Base-by-base conservation (phyloP, 2,113 vertebrate species). In the Lucifuga dentata region DNA sequence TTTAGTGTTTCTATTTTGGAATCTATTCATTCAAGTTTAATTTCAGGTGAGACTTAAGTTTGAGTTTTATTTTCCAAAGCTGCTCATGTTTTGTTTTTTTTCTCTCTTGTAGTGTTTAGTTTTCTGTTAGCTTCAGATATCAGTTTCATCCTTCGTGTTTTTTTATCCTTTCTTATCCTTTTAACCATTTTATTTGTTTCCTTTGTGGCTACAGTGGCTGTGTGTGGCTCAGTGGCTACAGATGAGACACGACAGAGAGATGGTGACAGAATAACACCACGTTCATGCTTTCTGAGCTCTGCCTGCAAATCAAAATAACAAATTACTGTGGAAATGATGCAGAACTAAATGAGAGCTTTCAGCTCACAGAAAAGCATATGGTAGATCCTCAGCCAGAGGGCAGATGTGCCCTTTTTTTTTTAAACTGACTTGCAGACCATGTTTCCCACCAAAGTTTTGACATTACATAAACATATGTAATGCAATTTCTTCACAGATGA, bases 321-420 rank as follows among this genome's bases (percentile, higher is more conserved):
- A 20, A 5, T 50, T 61, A 68, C 53, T 46, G 33, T 62, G 65
- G 60, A 65, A 76, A 67, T 59, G 60, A 79, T 73, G 76, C 74
- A 72, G 59, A 38, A 63, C 41, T 46, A 69, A 83, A 82, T 66
- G 26, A 67, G 55, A 64, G 29, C 41, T 60, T 63, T 64, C 35
- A 26, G n/a, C 38, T 76, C 60, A 57, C 58, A 57, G 44, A 40
- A 58, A 73, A 74, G 41, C 83, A 78, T 73, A 85, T 73, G 80
- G 49, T 65, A 40, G 10, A 70, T 1, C 59, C 50, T 56, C 5
- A 68, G 35, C 51, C 62, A 41, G 8, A 52, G 68, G 50, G 58
- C 35, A 1, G 20, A 11, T 7, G 45, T 36, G 61, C 29, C 36
- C 4, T n/a, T 16, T 3, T 33, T 65, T 23, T 10, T 40, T 52